phyloP scores from a whole-genome alignment of 2,797 vertebrate species.

The Hippopotamyrus pictus region DNA sequence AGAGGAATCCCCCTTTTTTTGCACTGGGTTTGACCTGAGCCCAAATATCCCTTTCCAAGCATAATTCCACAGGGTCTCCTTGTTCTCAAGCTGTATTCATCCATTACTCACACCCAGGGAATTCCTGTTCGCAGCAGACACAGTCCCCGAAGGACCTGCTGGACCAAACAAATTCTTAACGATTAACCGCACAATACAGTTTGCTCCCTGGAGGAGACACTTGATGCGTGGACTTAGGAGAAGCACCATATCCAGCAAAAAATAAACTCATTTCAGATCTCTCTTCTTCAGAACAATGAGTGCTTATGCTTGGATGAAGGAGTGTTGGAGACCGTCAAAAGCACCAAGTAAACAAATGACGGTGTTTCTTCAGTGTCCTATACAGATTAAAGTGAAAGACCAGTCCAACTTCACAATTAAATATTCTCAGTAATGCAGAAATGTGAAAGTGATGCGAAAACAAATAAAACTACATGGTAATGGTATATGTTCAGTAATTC shows the following conservation, averaged over 20 bases:
- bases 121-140: neutral
- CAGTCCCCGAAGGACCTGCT: neutral
- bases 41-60: slow-evolving; percentile 10
- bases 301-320: slow-evolving; percentile 1
- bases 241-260: neutral
- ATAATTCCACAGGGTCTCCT: neutral
- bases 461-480: neutral
- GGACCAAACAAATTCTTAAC: neutral
- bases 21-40: slow-evolving; percentile 12
- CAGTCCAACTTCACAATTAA: neutral
- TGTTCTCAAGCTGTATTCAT: neutral
- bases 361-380: neutral
- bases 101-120: neutral
- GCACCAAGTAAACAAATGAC: slow-evolving; percentile 5
- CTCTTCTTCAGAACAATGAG: neutral
- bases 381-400: neutral
- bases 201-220: neutral
- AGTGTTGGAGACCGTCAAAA: neutral
- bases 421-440: neutral
- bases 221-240: neutral
- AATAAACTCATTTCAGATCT: neutral
- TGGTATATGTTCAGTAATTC: neutral
- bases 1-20: slow-evolving; percentile 10
- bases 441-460: neutral
- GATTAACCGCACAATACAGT: neutral